These are phyloP conservation scores for Merops nubicus DNA, from an alignment of 2,113 vertebrate species.

Conservation along the genomic window DNA sequence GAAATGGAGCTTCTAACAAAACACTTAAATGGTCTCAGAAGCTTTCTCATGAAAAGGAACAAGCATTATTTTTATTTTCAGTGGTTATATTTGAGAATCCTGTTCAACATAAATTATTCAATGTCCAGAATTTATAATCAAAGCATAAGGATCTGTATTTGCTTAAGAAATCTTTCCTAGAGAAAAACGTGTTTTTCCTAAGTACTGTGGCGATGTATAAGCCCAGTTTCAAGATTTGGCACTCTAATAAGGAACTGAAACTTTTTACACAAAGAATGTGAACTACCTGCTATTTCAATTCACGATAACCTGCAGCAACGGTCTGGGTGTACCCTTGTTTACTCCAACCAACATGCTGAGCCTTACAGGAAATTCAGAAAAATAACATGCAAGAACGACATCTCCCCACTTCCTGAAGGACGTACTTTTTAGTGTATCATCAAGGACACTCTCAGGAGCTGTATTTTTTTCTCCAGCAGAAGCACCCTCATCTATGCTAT, in stretches of 20 bases:
- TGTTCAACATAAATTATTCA: constrained; percentile 14
- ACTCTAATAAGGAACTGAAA: background rate
- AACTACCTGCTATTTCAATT: background rate
- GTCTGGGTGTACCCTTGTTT: constrained; percentile 24
- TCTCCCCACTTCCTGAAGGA: constrained; percentile 26
- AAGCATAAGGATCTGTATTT: background rate
- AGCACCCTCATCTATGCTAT: background rate
- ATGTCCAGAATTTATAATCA: constrained; percentile 21
- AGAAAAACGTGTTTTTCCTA: background rate
- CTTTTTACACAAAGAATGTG: background rate
- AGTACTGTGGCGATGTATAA: background rate
- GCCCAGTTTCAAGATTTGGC: background rate
- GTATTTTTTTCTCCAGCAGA: background rate
- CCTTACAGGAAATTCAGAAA: constrained; percentile 24
- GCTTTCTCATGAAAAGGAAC: background rate
- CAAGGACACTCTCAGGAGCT: background rate
- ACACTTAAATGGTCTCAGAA: constrained; percentile 29
- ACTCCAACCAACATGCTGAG: background rate
- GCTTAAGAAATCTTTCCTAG: background rate
- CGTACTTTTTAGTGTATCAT: background rate
- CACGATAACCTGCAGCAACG: background rate
- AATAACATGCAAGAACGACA: background rate
- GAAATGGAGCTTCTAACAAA: constrained; percentile 38
- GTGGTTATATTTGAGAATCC: constrained; percentile 18
- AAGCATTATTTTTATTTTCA: constrained; percentile 35